Conservation (phyloP, 92 coral and sea anemone genomes). For the Epizoanthus fatuus region DNA sequence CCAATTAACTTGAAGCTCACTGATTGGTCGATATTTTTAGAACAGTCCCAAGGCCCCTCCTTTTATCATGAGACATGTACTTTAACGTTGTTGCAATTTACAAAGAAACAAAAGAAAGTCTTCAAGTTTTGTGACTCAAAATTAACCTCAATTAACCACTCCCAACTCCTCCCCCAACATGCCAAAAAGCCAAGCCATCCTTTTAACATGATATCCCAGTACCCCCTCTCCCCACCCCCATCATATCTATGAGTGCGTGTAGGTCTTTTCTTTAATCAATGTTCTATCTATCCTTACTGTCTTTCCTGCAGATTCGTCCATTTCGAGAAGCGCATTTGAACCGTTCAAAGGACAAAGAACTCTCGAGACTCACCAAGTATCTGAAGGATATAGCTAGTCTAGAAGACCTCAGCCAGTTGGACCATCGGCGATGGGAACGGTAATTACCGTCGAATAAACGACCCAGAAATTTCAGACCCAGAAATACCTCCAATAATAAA, state of each 20-base stretch:
- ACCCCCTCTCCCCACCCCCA: neutral
- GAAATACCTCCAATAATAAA: too few relatives aligned
- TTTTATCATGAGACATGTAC: too few relatives aligned
- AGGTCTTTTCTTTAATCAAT: too few relatives aligned
- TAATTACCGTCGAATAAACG: conserved; percentile 8
- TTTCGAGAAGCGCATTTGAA: conserved; percentile 97
- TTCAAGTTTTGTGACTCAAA: too few relatives aligned
- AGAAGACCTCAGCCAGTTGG: conserved; percentile 77
- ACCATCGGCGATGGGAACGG: conserved; percentile 97
- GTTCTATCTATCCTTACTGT: neutral
- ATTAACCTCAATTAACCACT: too few relatives aligned
- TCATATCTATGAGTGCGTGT: too few relatives aligned
- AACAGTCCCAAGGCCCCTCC: too few relatives aligned
- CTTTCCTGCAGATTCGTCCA: conserved; percentile 84
- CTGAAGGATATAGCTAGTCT: conserved; percentile 82
- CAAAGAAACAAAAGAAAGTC: too few relatives aligned
- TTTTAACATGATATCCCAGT: neutral
- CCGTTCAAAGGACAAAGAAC: conserved; percentile 92
- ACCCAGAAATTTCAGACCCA: too few relatives aligned
- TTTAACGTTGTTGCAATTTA: too few relatives aligned
- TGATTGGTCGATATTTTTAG: too few relatives aligned
- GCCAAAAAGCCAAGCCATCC: neutral
- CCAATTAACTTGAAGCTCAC: too few relatives aligned
- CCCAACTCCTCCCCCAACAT: neutral
- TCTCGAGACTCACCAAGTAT: conserved; percentile 84